Evolutionary conservation across 2,113 vertebrate species (phyloP).

Genomic region (Atractosteus spatula): DNA sequence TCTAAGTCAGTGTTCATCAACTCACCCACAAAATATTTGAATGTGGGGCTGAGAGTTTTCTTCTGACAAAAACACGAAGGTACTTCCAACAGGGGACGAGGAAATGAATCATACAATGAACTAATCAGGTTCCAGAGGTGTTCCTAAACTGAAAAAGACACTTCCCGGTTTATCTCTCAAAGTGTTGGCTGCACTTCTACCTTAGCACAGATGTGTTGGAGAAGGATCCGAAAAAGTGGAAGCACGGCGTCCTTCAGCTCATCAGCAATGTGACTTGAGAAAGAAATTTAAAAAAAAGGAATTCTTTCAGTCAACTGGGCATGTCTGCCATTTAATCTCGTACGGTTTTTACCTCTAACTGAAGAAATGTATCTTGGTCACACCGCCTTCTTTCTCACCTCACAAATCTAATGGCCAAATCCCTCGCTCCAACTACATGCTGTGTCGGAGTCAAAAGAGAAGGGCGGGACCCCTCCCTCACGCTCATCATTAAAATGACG

Average conservation of each 20-base stretch:
- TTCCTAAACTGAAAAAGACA: too few species aligned
- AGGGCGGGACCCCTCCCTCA: constrained; percentile 29
- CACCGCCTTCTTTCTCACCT: constrained; percentile 61
- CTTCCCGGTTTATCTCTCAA: too few species aligned
- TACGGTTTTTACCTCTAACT: background rate
- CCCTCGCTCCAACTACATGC: constrained; percentile 54
- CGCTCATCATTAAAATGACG: constrained; percentile 80
- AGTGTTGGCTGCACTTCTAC: constrained; percentile 46
- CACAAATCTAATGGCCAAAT: constrained; percentile 79
- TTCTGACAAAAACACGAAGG: too few species aligned
- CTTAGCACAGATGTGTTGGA: constrained; percentile 90
- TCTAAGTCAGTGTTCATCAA: too few species aligned
- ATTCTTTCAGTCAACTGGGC: too few species aligned
- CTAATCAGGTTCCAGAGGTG: too few species aligned
- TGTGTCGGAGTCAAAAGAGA: constrained; percentile 53
- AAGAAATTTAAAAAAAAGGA: constrained; percentile 12
- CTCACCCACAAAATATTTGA: too few species aligned
- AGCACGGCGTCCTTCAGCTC: constrained; percentile 68
- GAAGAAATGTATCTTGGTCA: background rate
- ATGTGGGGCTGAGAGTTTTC: too few species aligned
- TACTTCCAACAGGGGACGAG: too few species aligned
- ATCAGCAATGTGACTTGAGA: constrained; percentile 73
- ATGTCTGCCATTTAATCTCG: background rate
- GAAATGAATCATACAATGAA: too few species aligned
- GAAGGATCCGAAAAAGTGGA: constrained; percentile 74